Evolutionary conservation across 2,888 invertebrate species (phyloP), one percentile per base, ranked within the genome.

Genomic region (Dinocampus coccinellae): DNA sequence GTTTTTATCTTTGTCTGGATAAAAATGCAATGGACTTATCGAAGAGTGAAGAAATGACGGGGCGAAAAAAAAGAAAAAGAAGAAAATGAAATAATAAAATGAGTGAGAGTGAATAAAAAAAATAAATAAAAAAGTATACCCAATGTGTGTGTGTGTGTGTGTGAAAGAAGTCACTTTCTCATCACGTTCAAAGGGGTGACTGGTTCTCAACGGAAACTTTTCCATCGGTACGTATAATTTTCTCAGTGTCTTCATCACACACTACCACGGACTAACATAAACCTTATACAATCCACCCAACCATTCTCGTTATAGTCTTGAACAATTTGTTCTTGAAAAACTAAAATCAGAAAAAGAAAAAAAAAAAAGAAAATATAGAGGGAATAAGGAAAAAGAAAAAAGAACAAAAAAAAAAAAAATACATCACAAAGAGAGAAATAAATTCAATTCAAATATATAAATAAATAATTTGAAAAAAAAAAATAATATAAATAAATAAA

Each of bases 171-270:
- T 29, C 10, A 39, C 22, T 9, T 9, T 33, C 11, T 53, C 33
- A 16, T 52, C 64, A 47, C 47, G 47, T 47, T 47, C 47, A 20
- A 20, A 47, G 47, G 53, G 22, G 20, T 11, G 24, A 55, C 7
- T 55, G 55, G 60, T 64, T 72, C 42, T 75, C 62, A 26, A 9
- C 36, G 34, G 24, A 66, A 75, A 75, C 67, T 75, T 75, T 73
- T 67, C 63, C 69, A 75, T 75, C 66, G 69, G 62, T 71, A 71
- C 16, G 16, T 47, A 47, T 47, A 47, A 47, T 47, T 47, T 47
- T 9, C 6, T 16, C 47, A 16, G 47, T 47, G 47, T 47, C 47
- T 47, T 47, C 6, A 47, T 47, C 47, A 47, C 47, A 1, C 16
- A 47, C 39, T n/a, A 13, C 2, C 13, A 39, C n/a, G n/a, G 4